A percentile compares a stretch with the other conserved stretches of the same genome.
phyloP scores from a whole-genome alignment of 1,140 invertebrate genomes.

The Tetranychus cinnabarinus region DNA sequence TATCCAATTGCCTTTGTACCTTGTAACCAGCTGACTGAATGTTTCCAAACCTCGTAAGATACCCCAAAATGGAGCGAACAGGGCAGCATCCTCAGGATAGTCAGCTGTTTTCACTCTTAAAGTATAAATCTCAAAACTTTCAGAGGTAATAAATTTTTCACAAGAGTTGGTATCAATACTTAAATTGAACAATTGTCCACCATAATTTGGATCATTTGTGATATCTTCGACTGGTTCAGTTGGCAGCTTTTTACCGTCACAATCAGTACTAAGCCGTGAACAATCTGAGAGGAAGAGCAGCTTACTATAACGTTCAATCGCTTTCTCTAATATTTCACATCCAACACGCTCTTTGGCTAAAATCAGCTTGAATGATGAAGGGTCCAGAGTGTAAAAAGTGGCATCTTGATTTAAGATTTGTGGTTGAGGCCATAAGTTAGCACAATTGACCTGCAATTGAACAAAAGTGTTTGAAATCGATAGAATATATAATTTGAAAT shows the following conservation, averaged over 20 bases:
- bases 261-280: background rate
- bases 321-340: constrained; percentile 31
- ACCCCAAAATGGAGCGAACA: constrained; percentile 4
- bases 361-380: constrained; percentile 13
- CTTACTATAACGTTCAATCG: constrained; percentile 24
- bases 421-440: background rate
- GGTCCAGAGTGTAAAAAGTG: background rate
- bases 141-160: constrained; percentile 29
- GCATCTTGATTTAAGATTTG: background rate
- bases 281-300: constrained; percentile 10
- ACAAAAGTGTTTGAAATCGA: background rate
- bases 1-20: background rate
- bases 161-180: constrained; percentile 24
- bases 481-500: too few relatives aligned
- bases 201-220: constrained; percentile 11
- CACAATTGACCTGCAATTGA: background rate
- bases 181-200: constrained; percentile 15
- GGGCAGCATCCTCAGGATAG: background rate
- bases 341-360: background rate
- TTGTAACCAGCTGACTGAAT: constrained; percentile 21
- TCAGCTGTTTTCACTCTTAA: constrained; percentile 6
- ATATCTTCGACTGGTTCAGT: constrained; percentile 1
- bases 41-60: constrained; percentile 19
- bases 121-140: constrained; percentile 34
- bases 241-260: constrained; percentile 1